These are phyloP conservation scores for Troilus luridus DNA, from an alignment of 2,888 invertebrate genomes.

Conservation along the genomic window DNA sequence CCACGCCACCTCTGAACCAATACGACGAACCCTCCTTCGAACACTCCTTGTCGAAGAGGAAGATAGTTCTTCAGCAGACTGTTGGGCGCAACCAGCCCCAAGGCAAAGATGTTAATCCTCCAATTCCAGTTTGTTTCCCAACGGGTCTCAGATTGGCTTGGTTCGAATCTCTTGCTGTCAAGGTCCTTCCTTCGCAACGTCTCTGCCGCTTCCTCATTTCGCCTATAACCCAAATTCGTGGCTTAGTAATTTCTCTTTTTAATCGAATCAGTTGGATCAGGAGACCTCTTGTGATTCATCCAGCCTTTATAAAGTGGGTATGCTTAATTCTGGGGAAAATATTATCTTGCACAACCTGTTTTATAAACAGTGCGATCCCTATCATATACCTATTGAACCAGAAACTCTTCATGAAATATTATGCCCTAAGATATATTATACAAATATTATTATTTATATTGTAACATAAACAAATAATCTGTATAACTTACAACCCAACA, in stretches of 20 bases:
- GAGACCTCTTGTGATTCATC: too few relatives aligned
- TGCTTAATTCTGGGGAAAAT: too few relatives aligned
- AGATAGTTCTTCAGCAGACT: not conserved
- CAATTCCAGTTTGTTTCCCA: not conserved
- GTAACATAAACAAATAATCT: too few relatives aligned
- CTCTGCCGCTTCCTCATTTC: not conserved
- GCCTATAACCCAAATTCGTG: not conserved
- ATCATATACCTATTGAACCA: too few relatives aligned
- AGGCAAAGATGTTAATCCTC: not conserved
- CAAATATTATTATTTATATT: too few relatives aligned
- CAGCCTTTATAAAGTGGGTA: too few relatives aligned
- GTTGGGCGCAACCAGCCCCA: not conserved
- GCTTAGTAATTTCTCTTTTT: not conserved
- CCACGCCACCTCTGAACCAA: not conserved
- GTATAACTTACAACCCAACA: too few relatives aligned
- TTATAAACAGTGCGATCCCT: too few relatives aligned
- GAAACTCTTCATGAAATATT: too few relatives aligned
- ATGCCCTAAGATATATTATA: too few relatives aligned
- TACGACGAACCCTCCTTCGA: not conserved
- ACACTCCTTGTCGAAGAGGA: not conserved
- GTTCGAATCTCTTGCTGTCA: not conserved
- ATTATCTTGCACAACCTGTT: too few relatives aligned
- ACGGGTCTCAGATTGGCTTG: not conserved
- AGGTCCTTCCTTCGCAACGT: not conserved
- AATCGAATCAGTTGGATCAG: too few relatives aligned